These are phyloP conservation scores for Montipora efflorescens DNA, from an alignment of 64 coral and sea anemone species.

Conservation along the genomic window DNA sequence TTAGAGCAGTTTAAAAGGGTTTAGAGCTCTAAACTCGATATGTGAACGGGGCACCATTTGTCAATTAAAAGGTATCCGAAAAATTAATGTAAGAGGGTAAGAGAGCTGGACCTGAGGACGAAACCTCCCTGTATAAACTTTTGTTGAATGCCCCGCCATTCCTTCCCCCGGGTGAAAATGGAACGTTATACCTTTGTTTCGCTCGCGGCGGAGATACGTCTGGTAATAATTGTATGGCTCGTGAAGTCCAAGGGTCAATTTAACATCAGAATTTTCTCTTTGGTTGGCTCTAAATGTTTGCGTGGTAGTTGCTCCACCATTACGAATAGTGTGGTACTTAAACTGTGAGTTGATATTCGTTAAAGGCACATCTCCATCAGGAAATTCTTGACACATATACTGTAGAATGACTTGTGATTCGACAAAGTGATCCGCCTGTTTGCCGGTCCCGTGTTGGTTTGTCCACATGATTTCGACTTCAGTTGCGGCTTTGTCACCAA, in stretches of 20 bases:
- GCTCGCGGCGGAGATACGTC: neutral
- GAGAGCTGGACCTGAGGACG: neutral
- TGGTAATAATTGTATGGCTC: slow-evolving; percentile 43
- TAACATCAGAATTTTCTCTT: neutral
- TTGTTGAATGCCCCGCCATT: neutral
- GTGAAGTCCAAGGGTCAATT: slow-evolving; percentile 4
- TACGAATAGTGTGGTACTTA: slow-evolving; percentile 17
- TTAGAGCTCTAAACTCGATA: neutral
- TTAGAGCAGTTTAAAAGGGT: neutral
- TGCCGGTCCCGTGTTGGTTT: neutral
- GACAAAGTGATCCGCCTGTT: neutral
- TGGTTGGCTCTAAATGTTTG: neutral
- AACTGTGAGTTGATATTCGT: neutral
- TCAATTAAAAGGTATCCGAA: neutral
- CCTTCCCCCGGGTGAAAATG: no score
- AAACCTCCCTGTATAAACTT: neutral
- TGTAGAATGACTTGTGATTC: slow-evolving; percentile 36
- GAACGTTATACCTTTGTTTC: slow-evolving; percentile 39
- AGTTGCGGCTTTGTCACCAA: slow-evolving; percentile 23
- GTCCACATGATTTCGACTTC: no score
- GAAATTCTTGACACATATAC: slow-evolving; percentile 38
- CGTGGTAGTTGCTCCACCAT: neutral
- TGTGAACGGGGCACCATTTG: neutral
- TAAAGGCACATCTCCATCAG: neutral
- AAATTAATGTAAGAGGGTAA: slow-evolving; percentile 6